Evolutionary conservation across 2,113 vertebrate genomes (phyloP).

Genomic region (Geococcyx californianus): DNA sequence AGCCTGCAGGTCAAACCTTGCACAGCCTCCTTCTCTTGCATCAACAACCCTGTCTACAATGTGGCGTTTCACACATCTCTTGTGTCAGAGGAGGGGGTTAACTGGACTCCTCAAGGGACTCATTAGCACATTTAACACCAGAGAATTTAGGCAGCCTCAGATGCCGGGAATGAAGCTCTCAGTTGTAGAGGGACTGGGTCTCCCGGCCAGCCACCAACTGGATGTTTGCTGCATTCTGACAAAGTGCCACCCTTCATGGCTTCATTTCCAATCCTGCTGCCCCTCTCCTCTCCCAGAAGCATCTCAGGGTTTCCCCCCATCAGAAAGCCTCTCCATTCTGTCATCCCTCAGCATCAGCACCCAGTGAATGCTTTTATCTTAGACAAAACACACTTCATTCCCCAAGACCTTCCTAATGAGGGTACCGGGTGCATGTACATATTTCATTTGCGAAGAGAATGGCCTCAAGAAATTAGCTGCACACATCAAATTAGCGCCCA

Average conservation of each 20-base stretch:
- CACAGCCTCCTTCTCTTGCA: background rate
- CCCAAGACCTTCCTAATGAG: slow-evolving; percentile 54
- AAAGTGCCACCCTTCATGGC: background rate
- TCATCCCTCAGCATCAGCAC: background rate
- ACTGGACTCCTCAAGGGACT: slow-evolving; percentile 22
- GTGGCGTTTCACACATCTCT: background rate
- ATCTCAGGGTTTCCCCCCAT: background rate
- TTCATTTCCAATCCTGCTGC: background rate
- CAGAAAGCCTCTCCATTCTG: background rate
- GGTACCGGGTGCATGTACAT: slow-evolving; percentile 41
- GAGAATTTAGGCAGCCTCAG: background rate
- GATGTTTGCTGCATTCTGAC: background rate
- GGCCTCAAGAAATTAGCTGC: slow-evolving; percentile 64
- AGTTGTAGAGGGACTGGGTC: background rate
- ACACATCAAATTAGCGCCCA: slow-evolving; percentile 48
- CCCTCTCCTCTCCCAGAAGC: background rate
- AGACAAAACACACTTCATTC: slow-evolving; percentile 42
- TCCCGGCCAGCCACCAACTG: background rate
- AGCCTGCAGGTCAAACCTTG: background rate
- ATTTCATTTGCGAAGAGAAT: slow-evolving; percentile 62
- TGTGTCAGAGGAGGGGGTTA: accelerated
- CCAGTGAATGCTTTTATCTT: slow-evolving; percentile 27
- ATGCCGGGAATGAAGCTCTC: background rate
- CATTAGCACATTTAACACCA: slow-evolving; percentile 37
- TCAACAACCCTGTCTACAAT: background rate